These are phyloP conservation scores for Stenodera caucasica DNA, from an alignment of 2,888 invertebrate species.

Conservation along the genomic window DNA sequence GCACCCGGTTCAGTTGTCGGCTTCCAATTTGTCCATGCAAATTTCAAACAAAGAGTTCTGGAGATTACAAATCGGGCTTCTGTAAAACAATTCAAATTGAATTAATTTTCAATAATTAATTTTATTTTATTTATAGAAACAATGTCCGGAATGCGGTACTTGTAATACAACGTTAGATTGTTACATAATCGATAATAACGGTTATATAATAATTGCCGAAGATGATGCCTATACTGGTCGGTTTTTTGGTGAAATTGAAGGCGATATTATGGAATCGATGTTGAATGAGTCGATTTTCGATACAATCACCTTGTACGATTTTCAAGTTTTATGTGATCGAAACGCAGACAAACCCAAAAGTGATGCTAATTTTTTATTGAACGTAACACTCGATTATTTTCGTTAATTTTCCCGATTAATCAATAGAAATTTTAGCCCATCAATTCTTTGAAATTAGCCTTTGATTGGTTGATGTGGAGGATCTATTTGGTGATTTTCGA, in stretches of 20 bases:
- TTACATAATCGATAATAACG: constrained; percentile 90
- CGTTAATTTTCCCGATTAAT: constrained; percentile 3
- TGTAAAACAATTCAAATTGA: constrained; percentile 42
- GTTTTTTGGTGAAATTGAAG: constrained; percentile 84
- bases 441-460: constrained; percentile 45
- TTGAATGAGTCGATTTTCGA: constrained; percentile 72
- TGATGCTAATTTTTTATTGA: constrained; percentile 42
- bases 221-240: constrained; percentile 71
- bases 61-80: constrained; percentile 60
- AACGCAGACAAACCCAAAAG: constrained; percentile 46
- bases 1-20: constrained; percentile 90
- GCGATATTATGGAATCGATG: constrained; percentile 76
- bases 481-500: constrained; percentile 50
- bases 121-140: constrained; percentile 37
- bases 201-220: constrained; percentile 78
- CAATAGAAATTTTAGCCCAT: constrained; percentile 53
- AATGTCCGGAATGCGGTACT: constrained; percentile 61
- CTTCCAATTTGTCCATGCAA: constrained; percentile 76
- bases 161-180: constrained; percentile 73
- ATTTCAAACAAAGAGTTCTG: constrained; percentile 70
- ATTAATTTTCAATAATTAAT: too few species aligned
- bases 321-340: constrained; percentile 75
- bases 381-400: constrained; percentile 43
- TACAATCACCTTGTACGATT: constrained; percentile 78
- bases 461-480: constrained; percentile 56